Base-by-base conservation (phyloP, 1,140 invertebrate species). In the Calliphora vicina region DNA sequence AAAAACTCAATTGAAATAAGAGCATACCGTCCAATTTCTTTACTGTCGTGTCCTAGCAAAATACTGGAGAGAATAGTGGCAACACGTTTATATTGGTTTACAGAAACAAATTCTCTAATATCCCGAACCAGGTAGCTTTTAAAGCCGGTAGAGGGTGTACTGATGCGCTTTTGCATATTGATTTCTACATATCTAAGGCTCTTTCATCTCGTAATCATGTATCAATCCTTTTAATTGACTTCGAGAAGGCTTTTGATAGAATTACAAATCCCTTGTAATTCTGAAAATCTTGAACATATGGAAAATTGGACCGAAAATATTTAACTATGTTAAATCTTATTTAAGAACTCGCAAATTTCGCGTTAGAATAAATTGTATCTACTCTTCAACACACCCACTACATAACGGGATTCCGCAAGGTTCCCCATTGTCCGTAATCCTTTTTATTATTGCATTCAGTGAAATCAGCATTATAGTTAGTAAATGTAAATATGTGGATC, bases 371-470 rank as follows among this genome's bases (percentile, higher is more conserved):
- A 42, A 45, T 10, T 27, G 61, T 45, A 29, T 71, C 43, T 71
- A 23, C 29, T 82, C 67, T 9, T 13, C 45, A 29, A 25, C 17
- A n/a, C 17, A 74, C 43, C 27, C 78, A 23, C 6, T 84, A 27
- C 5, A 67, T 13, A 84, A 85, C 43, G 84, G 84, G 0, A 78
- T 85, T 4, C 83, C 82, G 50, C 84, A 85, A 82, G 83, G 81
- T 35, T 84, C 84, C 1, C 84, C 84, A 9, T 20, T 84, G 10
- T 85, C 81, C 6, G 84, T 82, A 0, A 80, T 85, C 6, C 27
- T 84, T 1, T 85, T 84, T 23, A 5, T 83, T 15, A 82, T 84
- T 15, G 84, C 84, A 9, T 85, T 23, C 26, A 81, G 83, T 29
- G 83, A 84, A 83, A n/a, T 83, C 9, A n/a, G 6, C 4, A 27